Evolutionary conservation across 2,888 invertebrate species (phyloP).

Genomic region (Tuberolachnus salignus): DNA sequence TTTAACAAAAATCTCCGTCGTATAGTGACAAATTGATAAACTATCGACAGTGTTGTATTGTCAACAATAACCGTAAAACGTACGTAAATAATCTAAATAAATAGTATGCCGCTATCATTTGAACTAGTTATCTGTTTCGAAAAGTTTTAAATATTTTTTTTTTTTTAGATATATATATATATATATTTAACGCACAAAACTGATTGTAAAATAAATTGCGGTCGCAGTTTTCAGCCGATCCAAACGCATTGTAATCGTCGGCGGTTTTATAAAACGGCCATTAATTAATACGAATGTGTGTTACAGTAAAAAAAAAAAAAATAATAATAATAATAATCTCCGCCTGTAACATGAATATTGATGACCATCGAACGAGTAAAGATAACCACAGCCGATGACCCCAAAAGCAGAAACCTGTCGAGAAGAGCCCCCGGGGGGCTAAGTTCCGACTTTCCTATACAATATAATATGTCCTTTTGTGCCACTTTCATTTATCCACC

Average conservation of each 20-base stretch:
- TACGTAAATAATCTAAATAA: no score
- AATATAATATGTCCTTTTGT: conserved; percentile 26
- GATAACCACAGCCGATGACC: conserved; percentile 45
- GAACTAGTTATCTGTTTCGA: no score
- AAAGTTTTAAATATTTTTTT: no score
- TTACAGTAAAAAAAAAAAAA: neutral
- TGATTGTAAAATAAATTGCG: neutral
- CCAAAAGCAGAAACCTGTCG: conserved; percentile 40
- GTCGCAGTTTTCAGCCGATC: neutral
- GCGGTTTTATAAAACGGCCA: neutral
- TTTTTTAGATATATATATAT: no score
- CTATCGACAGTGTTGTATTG: no score
- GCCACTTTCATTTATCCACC: conserved; percentile 25
- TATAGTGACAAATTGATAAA: no score
- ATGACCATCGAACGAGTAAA: conserved; percentile 30
- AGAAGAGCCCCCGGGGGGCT: conserved; percentile 36
- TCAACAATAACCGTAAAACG: no score
- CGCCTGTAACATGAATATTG: conserved; percentile 33
- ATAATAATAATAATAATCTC: conserved; percentile 1
- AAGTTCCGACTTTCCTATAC: conserved; percentile 46
- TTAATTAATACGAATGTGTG: neutral
- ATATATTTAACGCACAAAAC: no score
- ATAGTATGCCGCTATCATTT: no score
- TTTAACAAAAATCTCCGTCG: no score
- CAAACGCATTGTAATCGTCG: neutral